These are phyloP conservation scores for Zaprionus tsacasi DNA, from an alignment of 1,140 invertebrate genomes.

Conservation along the genomic window DNA sequence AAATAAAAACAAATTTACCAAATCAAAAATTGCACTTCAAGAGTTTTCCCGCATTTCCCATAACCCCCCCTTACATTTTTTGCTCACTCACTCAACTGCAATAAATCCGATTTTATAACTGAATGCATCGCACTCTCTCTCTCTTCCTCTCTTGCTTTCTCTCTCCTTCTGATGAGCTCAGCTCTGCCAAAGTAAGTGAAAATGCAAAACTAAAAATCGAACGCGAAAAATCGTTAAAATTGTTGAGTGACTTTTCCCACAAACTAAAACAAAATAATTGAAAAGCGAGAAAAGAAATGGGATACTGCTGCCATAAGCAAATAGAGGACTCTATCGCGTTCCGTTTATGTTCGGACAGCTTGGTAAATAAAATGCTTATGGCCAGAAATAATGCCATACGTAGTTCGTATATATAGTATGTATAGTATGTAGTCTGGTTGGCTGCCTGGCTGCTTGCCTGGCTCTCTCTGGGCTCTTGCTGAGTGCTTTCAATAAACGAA, in stretches of 20 bases:
- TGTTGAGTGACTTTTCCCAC: conserved; percentile 62
- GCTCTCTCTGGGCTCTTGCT: background rate
- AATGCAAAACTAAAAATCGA: conserved; percentile 61
- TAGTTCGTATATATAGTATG: background rate
- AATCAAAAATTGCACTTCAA: conserved; percentile 72
- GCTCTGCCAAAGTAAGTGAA: conserved; percentile 12
- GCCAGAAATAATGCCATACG: background rate
- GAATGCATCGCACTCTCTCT: conserved; percentile 33
- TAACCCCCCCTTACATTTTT: background rate
- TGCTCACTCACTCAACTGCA: conserved; percentile 54
- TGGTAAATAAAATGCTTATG: conserved; percentile 29
- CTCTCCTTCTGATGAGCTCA: background rate
- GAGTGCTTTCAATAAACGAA: conserved; percentile 66
- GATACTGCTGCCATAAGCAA: conserved; percentile 60
- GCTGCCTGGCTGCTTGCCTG: background rate
- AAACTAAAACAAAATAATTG: conserved; percentile 54
- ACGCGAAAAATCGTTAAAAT: conserved; percentile 53
- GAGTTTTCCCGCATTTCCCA: background rate
- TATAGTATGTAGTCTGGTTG: background rate
- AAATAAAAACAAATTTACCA: conserved; percentile 58
- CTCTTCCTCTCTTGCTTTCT: background rate
- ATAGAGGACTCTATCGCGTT: conserved; percentile 37
- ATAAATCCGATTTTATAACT: conserved; percentile 74
- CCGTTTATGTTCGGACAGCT: conserved; percentile 31
- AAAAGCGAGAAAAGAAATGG: conserved; percentile 23